Conservation (phyloP, 2,888 invertebrate species). For the Lepas anatifera region DNA sequence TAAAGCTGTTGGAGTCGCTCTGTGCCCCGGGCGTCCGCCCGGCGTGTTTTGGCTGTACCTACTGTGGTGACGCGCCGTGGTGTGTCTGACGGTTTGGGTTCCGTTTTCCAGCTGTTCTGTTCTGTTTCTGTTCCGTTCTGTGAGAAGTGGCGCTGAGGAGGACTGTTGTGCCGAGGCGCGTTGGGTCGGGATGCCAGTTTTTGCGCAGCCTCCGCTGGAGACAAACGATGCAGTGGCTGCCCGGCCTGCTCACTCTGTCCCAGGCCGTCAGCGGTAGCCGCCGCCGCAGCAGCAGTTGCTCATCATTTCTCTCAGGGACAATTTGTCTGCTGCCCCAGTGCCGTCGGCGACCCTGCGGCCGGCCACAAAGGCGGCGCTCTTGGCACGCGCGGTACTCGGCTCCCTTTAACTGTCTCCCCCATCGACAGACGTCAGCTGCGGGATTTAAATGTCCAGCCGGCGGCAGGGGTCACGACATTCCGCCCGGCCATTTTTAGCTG, state of each 20-base stretch:
- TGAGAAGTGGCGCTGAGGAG: no score
- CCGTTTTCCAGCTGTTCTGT: no score
- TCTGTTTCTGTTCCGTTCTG: no score
- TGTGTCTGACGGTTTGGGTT: not conserved
- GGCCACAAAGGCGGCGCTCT: not conserved
- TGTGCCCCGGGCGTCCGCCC: no score
- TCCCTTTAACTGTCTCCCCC: not conserved
- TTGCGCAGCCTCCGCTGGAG: not conserved
- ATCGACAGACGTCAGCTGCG: not conserved
- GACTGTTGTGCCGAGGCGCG: no score
- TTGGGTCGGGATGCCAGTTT: no score
- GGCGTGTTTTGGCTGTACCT: no score
- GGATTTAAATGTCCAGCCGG: constrained; percentile 9
- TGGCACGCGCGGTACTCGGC: not conserved
- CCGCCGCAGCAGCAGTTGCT: not conserved
- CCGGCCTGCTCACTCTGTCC: not conserved
- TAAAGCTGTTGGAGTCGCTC: no score
- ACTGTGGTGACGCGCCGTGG: no score
- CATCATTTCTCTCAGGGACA: constrained; percentile 1
- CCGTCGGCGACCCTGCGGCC: not conserved
- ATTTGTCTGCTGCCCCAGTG: not conserved
- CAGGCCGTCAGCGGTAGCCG: not conserved
- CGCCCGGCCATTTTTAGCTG: not conserved
- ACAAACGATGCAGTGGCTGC: not conserved
- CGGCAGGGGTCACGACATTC: not conserved